phyloP scores from a whole-genome alignment of 2,888 invertebrate genomes.

The Dryomyza anilis region DNA sequence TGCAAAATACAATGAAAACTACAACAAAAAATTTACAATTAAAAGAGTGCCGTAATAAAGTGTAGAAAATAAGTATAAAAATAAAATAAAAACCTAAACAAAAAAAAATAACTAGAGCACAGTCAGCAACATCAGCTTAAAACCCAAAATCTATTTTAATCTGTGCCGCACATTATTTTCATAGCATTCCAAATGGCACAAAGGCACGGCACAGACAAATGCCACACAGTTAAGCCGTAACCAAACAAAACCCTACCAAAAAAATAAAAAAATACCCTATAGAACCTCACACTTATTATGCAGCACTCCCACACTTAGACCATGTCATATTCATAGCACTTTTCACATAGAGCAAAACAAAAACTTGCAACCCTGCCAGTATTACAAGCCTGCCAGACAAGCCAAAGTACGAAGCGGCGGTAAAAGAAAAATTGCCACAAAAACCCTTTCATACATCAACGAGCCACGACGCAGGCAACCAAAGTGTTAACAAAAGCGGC shows the following conservation, averaged over 20 bases:
- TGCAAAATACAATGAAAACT: conserved; percentile 14
- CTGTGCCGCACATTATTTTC: conserved; percentile 38
- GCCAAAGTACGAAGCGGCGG: not conserved
- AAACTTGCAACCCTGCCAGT: not conserved
- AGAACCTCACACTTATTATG: not conserved
- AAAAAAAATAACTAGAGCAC: too few species aligned
- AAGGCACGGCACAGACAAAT: not conserved
- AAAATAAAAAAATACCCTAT: not conserved
- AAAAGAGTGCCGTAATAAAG: too few species aligned
- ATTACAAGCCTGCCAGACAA: too few species aligned
- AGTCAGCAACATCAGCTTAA: too few species aligned
- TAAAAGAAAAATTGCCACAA: conserved; percentile 5
- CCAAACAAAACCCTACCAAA: not conserved
- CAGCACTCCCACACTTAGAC: too few species aligned
- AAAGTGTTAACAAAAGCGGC: conserved; percentile 24
- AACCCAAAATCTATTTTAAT: conserved; percentile 19
- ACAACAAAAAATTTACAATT: too few species aligned
- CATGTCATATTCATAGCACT: too few species aligned
- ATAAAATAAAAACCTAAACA: too few species aligned
- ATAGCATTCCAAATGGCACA: conserved; percentile 31
- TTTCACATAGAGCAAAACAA: not conserved
- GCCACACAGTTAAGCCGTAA: not conserved
- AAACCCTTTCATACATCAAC: conserved; percentile 22
- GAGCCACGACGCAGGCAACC: not conserved
- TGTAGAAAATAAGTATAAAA: too few species aligned